Evolutionary conservation across 2,888 invertebrate genomes (phyloP), one percentile per base, ranked within the genome.

Genomic region (Slavum lentiscoides): DNA sequence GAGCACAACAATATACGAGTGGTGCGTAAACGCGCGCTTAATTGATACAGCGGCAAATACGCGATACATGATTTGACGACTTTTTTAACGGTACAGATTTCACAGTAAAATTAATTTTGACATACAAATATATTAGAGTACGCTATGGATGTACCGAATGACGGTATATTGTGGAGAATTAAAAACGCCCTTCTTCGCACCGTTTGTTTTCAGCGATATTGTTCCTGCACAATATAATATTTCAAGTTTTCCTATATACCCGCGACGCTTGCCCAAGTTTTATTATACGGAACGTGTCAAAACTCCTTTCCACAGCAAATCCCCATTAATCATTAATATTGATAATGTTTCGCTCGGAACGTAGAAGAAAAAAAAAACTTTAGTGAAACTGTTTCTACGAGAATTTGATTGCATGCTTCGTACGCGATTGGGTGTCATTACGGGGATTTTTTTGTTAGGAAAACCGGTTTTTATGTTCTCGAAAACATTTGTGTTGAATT

Each of bases 291-390:
- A 21, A 74, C 74, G 66, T 30, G 30, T 74, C 74, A 74, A 58
- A 74, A 74, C 55, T 74, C 21, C n/a, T 62, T 74, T 49, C 13
- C 30, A 74, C 62, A 74, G 62, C 62, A 30, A 74, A 66, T 66
- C 58, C 55, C 55, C 66, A 55, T 74, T 66, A 74, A 66, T 74
- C 74, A 74, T 74, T 39, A 23, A 55, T 74, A 74, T 74, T 74
- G 55, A 74, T 66, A 21, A 66, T 58, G 39, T 39, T 55, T 66
- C n/a, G 43, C 64, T 64, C 11, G 30, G 37, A 70, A 23, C 9
- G 62, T n/a, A 4, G 30, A 4, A 30, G 30, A 30, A 30, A 53
- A 13, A n/a, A n/a, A 53, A 62, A 64, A 74, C 62, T 64, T 74
- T 64, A 0, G n/a, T 2, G 2, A 53, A 61, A 37, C 13, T 0